Evolutionary conservation across 2,888 invertebrate genomes (phyloP).

Genomic region (Candidula unifasciata): DNA sequence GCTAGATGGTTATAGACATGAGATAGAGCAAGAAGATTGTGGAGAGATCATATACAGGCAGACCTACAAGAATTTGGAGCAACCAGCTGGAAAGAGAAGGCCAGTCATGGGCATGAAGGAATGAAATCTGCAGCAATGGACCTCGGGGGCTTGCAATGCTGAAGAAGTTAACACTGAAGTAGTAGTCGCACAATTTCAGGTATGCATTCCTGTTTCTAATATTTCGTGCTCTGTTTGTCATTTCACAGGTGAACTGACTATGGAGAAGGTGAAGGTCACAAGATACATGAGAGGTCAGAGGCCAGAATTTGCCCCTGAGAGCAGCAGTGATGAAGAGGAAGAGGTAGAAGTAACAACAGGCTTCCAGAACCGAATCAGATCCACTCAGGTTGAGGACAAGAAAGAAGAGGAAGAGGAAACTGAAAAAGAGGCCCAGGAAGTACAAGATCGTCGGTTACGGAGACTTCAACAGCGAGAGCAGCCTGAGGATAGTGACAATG

Average conservation of each 20-base stretch:
- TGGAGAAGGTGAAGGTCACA: slow-evolving; percentile 99
- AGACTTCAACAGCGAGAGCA: slow-evolving; percentile 81
- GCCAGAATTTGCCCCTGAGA: slow-evolving; percentile 92
- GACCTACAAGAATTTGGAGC: no score
- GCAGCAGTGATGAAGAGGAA: slow-evolving; percentile 89
- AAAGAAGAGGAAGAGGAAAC: slow-evolving; percentile 57
- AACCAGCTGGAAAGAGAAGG: no score
- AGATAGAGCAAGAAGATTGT: no score
- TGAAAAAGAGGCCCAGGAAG: slow-evolving; percentile 73
- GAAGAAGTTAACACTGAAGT: no score
- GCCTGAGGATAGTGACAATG: slow-evolving; percentile 73
- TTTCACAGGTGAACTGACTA: slow-evolving; percentile 91
- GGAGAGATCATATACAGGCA: no score
- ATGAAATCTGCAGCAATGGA: no score
- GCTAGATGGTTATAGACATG: no score
- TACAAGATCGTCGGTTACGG: slow-evolving; percentile 90
- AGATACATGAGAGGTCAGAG: slow-evolving; percentile 98
- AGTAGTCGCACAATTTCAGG: no score
- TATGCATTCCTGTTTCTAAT: not conserved
- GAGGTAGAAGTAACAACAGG: slow-evolving; percentile 81
- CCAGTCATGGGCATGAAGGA: no score
- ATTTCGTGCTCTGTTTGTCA: not conserved
- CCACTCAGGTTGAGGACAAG: slow-evolving; percentile 53
- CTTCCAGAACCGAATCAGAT: slow-evolving; percentile 45
- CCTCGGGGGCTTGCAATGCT: no score